A percentile compares a stretch with the other conserved stretches of the same genome.
Evolutionary conservation across 2,888 invertebrate species (phyloP).

Genomic region (Platerodrilus igneus): DNA sequence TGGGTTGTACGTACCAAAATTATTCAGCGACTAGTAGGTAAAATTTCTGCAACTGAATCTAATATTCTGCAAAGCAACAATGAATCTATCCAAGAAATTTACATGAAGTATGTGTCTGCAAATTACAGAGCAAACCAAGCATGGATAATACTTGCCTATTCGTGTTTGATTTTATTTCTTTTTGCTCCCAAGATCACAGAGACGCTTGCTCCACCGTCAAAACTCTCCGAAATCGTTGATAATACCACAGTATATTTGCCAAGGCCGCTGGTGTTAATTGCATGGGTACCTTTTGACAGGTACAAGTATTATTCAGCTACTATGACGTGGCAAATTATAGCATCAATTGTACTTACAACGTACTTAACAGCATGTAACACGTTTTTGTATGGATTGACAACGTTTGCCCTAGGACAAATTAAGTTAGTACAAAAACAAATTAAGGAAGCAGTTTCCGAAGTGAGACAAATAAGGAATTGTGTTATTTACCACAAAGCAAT

Average conservation of each 20-base stretch:
- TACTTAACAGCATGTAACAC: slow-evolving; percentile 22
- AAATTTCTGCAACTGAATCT: slow-evolving; percentile 4
- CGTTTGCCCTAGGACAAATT: slow-evolving; percentile 25
- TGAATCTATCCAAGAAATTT: neutral
- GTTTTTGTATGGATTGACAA: slow-evolving; percentile 25
- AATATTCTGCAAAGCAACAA: neutral
- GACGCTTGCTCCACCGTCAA: neutral
- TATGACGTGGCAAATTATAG: slow-evolving; percentile 18
- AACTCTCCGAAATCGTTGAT: neutral
- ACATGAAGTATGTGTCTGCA: neutral
- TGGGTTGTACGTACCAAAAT: neutral
- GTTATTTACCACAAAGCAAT: slow-evolving; percentile 3
- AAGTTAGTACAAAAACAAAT: slow-evolving; percentile 23
- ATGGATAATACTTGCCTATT: neutral
- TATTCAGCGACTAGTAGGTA: neutral
- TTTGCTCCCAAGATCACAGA: neutral
- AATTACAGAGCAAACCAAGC: neutral
- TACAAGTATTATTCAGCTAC: slow-evolving; percentile 21
- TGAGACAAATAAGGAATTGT: neutral
- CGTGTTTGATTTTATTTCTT: neutral
- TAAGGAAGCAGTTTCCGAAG: slow-evolving; percentile 1
- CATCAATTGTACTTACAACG: slow-evolving; percentile 19
- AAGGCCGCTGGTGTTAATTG: slow-evolving; percentile 7
- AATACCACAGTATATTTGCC: neutral
- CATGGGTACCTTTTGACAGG: slow-evolving; percentile 31